Percentiles rank a stretch among this genome's conserved stretches.
Conservation (phyloP, 2,888 invertebrate genomes). For the Heliconius cydno region DNA sequence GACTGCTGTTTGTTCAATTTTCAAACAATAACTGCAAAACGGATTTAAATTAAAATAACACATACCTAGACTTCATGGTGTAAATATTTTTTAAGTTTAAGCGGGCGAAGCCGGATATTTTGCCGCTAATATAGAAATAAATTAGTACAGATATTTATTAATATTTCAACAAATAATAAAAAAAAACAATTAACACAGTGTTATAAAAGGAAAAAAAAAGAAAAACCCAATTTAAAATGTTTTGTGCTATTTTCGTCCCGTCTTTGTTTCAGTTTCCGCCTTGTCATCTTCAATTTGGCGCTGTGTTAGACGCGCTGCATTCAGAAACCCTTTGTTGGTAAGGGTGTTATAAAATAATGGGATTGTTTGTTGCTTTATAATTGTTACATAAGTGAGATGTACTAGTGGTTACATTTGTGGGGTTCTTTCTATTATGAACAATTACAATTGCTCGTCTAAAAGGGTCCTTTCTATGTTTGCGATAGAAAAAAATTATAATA, state of each 20-base stretch:
- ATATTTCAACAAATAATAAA: not conserved
- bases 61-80: too few species aligned
- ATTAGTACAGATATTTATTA: not conserved
- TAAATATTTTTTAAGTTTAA: too few species aligned
- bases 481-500: conserved; percentile 14
- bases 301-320: conserved; percentile 33
- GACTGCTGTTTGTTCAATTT: too few species aligned
- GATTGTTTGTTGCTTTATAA: conserved; percentile 21
- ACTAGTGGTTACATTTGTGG: conserved; percentile 22
- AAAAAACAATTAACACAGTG: conserved; percentile 1
- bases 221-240: conserved; percentile 22
- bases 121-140: too few species aligned
- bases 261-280: conserved; percentile 39
- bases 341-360: conserved; percentile 29
- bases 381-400: conserved; percentile 28
- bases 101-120: too few species aligned
- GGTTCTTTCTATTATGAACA: conserved; percentile 17
- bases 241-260: conserved; percentile 37
- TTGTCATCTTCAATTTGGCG: conserved; percentile 36
- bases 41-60: too few species aligned
- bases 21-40: too few species aligned
- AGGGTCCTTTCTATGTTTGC: not conserved
- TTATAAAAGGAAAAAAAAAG: conserved; percentile 17
- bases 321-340: conserved; percentile 33
- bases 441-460: conserved; percentile 9